Percentiles rank a stretch among this genome's conserved stretches.
Evolutionary conservation across 2,888 invertebrate species (phyloP).

Genomic region (Drosophila affinis): DNA sequence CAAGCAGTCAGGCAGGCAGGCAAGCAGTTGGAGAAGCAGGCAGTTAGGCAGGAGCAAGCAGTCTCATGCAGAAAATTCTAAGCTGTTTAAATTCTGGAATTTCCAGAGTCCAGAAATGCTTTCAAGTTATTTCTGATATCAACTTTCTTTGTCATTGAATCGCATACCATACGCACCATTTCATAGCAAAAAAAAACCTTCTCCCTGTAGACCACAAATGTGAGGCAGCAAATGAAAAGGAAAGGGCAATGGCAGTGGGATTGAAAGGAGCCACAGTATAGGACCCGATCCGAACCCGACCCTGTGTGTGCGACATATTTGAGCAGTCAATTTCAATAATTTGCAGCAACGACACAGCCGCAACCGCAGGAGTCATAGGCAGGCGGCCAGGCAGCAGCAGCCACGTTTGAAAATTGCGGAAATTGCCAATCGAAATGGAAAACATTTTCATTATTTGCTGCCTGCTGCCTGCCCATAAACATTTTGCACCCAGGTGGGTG

Average conservation of each 20-base stretch:
- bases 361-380: constrained; percentile 16
- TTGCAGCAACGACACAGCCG: constrained; percentile 32
- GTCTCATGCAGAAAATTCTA: not conserved
- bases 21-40: not conserved
- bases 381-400: constrained; percentile 2
- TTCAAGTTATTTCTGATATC: not conserved
- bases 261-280: constrained; percentile 26
- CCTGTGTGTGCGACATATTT: constrained; percentile 59
- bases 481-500: constrained; percentile 66
- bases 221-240: constrained; percentile 12
- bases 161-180: not conserved
- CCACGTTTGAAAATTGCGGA: constrained; percentile 75
- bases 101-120: not conserved
- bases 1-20: not conserved
- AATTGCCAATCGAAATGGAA: constrained; percentile 81
- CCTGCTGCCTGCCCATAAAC: constrained; percentile 57
- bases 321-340: constrained; percentile 67
- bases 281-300: not conserved
- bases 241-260: constrained; percentile 36
- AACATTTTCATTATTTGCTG: constrained; percentile 79
- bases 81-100: not conserved
- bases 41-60: no score
- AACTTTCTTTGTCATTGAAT: not conserved
- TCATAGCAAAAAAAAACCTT: not conserved
- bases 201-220: constrained; percentile 35